Conservation (phyloP, 2,888 invertebrate genomes). For the Meganola albula region DNA sequence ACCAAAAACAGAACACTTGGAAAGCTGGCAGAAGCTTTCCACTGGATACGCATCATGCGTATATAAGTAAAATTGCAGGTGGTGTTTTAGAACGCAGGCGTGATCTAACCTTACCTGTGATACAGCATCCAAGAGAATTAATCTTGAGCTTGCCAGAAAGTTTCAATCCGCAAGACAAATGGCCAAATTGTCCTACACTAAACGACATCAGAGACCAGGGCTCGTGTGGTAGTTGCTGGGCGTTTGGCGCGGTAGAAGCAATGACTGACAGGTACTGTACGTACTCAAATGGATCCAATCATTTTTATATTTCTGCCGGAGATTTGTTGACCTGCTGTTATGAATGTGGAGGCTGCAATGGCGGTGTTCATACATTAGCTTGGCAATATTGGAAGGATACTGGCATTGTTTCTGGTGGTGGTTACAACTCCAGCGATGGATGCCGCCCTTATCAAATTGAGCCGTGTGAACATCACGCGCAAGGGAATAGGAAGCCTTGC, state of each 20-base stretch:
- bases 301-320: slow-evolving; percentile 89
- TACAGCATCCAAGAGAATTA: slow-evolving; percentile 46
- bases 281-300: slow-evolving; percentile 82
- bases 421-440: slow-evolving; percentile 86
- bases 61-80: slow-evolving; percentile 84
- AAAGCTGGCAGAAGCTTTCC: slow-evolving; percentile 88
- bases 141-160: slow-evolving; percentile 80
- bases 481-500: slow-evolving; percentile 86
- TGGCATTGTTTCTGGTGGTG: slow-evolving; percentile 93
- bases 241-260: slow-evolving; percentile 93
- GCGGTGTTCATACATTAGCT: slow-evolving; percentile 87
- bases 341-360: slow-evolving; percentile 89
- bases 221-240: slow-evolving; percentile 96
- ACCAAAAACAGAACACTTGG: slow-evolving; percentile 83
- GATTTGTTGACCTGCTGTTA: slow-evolving; percentile 90
- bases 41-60: slow-evolving; percentile 72
- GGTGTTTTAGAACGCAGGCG: slow-evolving; percentile 81
- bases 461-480: slow-evolving; percentile 94
- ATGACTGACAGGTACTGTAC: slow-evolving; percentile 94
- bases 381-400: slow-evolving; percentile 92
- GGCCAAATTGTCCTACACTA: slow-evolving; percentile 92
- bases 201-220: slow-evolving; percentile 90
- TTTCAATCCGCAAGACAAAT: slow-evolving; percentile 88
- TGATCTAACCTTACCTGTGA: slow-evolving; percentile 62
- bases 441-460: slow-evolving; percentile 91